A percentile compares a stretch with the other conserved stretches of the same genome.
phyloP scores from a whole-genome alignment of 2,888 invertebrate genomes.

The Oithona nana region DNA sequence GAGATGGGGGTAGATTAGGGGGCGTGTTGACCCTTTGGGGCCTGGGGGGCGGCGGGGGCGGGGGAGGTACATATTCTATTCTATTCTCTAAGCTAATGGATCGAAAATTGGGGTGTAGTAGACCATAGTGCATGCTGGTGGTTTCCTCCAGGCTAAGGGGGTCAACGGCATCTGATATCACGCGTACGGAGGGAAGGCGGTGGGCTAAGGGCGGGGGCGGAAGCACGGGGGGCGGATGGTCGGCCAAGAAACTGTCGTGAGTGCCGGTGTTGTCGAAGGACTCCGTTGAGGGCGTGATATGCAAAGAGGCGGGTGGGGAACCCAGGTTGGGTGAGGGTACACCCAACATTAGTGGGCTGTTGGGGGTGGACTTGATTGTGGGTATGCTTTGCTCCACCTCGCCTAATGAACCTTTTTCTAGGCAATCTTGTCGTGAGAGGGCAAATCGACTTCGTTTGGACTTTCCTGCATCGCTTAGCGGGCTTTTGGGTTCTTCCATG shows the following conservation, averaged over 20 bases:
- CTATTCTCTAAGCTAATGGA: neutral
- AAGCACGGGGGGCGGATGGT: neutral
- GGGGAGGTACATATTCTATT: neutral
- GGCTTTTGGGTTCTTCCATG: too few relatives aligned
- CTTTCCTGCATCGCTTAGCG: too few relatives aligned
- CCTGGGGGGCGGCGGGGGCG: neutral
- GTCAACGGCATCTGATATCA: neutral
- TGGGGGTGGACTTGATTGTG: slow-evolving; percentile 1
- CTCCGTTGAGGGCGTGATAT: neutral
- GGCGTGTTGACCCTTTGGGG: too few relatives aligned
- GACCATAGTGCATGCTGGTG: neutral
- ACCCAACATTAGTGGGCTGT: slow-evolving; percentile 1
- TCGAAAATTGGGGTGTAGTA: neutral
- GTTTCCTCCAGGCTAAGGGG: neutral
- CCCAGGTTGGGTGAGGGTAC: neutral
- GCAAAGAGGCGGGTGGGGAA: neutral
- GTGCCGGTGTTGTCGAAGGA: neutral
- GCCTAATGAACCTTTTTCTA: slow-evolving; percentile 2
- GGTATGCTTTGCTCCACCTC: neutral
- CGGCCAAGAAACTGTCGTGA: neutral
- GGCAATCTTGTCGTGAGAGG: slow-evolving; percentile 6
- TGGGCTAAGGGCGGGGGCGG: neutral
- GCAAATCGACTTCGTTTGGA: slow-evolving; percentile 4
- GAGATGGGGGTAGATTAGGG: neutral
- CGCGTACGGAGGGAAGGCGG: slow-evolving; percentile 8